Evolutionary conservation across 2,888 invertebrate genomes (phyloP), one percentile per base, ranked within the genome.

Genomic region (Epinotia demarniana): DNA sequence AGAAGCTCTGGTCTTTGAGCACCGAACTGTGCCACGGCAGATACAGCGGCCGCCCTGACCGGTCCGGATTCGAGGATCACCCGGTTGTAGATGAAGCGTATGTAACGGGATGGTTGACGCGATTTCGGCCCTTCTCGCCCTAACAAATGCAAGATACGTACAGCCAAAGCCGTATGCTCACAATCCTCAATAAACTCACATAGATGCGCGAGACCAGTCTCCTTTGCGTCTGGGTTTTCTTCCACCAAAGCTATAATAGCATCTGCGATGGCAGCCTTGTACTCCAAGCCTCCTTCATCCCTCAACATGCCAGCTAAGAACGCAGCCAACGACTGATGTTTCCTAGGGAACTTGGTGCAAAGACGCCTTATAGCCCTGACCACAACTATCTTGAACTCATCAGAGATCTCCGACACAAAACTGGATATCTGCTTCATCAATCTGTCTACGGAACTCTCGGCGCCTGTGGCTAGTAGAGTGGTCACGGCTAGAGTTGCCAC

Each of bases 111-210:
- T 0, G 99, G 99, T 80, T 98, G 98, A 81, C 97, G 97, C 0
- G 99, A 98, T 80, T 98, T 97, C 0, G 99, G 99, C 0, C 99
- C 99, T 92, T 99, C 99, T 77, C 98, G 97, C 0, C 99, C 99
- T 0, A 99, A 94, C 72, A 99, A 94, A 94, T 99, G 99, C 58
- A 99, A 94, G 81, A 99, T 99, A 43, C 99, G 95, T 0, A 99
- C 99, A 3, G 99, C 99, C 80, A 99, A 95, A 73, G 98, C 98
- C 0, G 98, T 97, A 88, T 99, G 99, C 85, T 99, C 99, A 87
- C 99, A 99, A 90, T 99, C 99, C 87, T 99, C 99, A 81, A 99
- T 99, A 85, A 99, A 99, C 90, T 99, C 99, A 86, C 99, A 99
- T 3, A 99, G 95, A 92, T 99, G 99, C 0, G 99, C 98, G 16